These are phyloP conservation scores for Linnaemya tessellans DNA, from an alignment of 2,888 invertebrate species.

Conservation along the genomic window DNA sequence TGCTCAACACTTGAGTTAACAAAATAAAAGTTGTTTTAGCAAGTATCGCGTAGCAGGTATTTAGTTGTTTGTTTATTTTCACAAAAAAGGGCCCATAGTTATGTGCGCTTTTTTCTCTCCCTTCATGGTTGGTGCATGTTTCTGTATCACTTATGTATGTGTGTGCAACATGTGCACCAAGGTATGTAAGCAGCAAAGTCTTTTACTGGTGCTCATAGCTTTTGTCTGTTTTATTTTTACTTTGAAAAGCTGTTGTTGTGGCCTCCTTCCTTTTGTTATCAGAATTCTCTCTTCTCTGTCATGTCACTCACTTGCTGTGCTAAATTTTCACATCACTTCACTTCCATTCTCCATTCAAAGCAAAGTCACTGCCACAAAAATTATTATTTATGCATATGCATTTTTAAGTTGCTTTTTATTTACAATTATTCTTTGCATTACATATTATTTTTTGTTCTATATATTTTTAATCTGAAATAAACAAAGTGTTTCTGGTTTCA, in stretches of 20 bases:
- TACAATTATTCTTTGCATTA: neutral
- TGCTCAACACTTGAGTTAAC: constrained; percentile 74
- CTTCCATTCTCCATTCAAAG: constrained; percentile 41
- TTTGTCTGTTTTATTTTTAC: neutral
- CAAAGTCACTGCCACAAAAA: constrained; percentile 61
- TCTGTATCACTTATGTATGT: neutral
- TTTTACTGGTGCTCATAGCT: neutral
- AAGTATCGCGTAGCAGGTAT: constrained; percentile 49
- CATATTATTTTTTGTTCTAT: neutral
- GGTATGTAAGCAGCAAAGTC: neutral
- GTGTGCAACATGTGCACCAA: neutral
- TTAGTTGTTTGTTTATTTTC: constrained; percentile 25
- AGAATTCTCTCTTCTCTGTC: constrained; percentile 26
- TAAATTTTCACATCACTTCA: constrained; percentile 45
- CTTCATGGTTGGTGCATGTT: constrained; percentile 14
- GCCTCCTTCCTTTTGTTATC: constrained; percentile 13
- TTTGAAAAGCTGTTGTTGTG: constrained; percentile 6
- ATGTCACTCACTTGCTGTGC: constrained; percentile 46
- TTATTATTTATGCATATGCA: neutral
- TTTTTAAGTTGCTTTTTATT: constrained; percentile 13
- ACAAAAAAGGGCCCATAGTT: constrained; percentile 29
- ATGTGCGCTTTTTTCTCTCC: constrained; percentile 45
- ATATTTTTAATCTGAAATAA: constrained; percentile 6
- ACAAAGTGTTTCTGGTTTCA: constrained; percentile 39
- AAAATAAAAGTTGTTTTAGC: constrained; percentile 73